Evolutionary conservation across 2,113 vertebrate species (phyloP).

Genomic region (Nesogale talazaci): DNA sequence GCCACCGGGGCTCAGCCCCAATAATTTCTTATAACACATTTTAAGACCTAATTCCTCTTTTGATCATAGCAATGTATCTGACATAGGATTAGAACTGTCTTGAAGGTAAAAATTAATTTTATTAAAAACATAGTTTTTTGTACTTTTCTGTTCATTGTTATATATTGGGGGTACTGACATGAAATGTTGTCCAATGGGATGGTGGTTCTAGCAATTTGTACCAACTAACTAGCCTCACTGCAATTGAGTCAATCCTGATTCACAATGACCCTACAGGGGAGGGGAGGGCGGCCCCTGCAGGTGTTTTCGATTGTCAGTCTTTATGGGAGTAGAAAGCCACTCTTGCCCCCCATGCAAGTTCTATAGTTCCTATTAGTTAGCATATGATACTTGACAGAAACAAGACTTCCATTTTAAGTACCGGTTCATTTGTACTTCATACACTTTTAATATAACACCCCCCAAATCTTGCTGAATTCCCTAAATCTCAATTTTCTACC

Average conservation of each 20-base stretch:
- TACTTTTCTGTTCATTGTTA: background rate
- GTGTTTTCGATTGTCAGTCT: no score
- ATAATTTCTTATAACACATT: constrained; percentile 1
- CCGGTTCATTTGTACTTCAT: background rate
- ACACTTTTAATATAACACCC: background rate
- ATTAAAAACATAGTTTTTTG: background rate
- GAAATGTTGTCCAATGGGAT: background rate
- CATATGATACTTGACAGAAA: background rate
- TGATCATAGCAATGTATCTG: constrained; percentile 16
- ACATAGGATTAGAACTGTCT: background rate
- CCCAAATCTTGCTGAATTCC: background rate
- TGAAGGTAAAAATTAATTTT: constrained; percentile 4
- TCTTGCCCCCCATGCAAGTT: no score
- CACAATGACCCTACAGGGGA: no score
- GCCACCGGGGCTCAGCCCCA: no score
- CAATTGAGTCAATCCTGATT: no score
- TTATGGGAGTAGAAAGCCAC: no score
- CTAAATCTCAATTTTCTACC: background rate
- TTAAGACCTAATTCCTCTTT: background rate
- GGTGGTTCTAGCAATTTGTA: background rate
- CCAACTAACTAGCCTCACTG: no score
- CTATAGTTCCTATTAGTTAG: no score
- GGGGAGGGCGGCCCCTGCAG: no score
- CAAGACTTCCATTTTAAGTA: background rate
- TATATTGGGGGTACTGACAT: background rate